Base-by-base conservation (phyloP, 2,888 invertebrate genomes). In the Phyto melanocephala region DNA sequence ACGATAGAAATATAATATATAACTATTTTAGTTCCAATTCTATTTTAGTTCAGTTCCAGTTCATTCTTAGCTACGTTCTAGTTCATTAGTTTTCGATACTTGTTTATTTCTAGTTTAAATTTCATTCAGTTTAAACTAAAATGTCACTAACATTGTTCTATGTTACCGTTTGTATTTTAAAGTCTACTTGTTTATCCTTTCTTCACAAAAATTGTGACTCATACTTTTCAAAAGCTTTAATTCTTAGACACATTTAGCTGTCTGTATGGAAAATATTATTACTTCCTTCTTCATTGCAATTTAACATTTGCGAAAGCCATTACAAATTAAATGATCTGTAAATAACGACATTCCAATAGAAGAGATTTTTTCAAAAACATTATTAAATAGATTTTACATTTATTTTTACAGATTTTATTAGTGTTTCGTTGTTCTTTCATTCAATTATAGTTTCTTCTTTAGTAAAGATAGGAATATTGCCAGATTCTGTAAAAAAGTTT, bases 301-400 rank as follows among this genome's bases (percentile, higher is more conserved):
- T 20, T 15, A 42, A 4, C 24, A 40, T n/a, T 45, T 28, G 17
- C 7, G 42, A 28, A 54, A 56, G 45, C 33, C 33, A 45, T 72
- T 50, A 22, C 45, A 62, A 62, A 67, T 70, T 77, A 35, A 52
- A 79, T 67, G 79, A 72, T 52, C 52, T 79, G 67, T 68, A 52
- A 72, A 68, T 74, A 74, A 79, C 24, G 33, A 79, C 62, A 52
- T 60, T 42, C 68, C 60, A 52, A 54, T 70, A 37, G 22, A 22
- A 56, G 35, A n/a, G n/a, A n/a, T n/a, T 45, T 22, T 54, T 22
- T 56, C 6, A 15, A 35, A 71, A 35, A 35, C 6, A 67, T 40
- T 47, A 15, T 47, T 13, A 22, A n/a, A n/a, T n/a, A n/a, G n/a
- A n/a, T n/a, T n/a, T n/a, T n/a, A n/a, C n/a, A n/a, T n/a, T n/a